Conservation (phyloP, 2,113 vertebrate species). For the Periophthalmus modestus region DNA sequence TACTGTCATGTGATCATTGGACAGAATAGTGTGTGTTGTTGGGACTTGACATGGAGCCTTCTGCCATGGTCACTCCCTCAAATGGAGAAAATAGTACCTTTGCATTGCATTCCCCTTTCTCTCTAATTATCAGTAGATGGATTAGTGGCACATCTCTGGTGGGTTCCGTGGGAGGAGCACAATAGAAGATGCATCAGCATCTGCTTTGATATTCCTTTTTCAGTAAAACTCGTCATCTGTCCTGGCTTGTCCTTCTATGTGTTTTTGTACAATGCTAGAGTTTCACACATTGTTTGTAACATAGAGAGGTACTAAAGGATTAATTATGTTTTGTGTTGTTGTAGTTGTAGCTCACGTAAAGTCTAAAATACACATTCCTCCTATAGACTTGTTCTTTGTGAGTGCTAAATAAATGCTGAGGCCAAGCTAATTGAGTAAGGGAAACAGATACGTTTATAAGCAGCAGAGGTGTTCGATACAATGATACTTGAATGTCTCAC, state of each 20-base stretch:
- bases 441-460: not conserved
- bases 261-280: not conserved
- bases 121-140: conserved; percentile 64
- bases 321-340: not conserved
- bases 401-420: not conserved
- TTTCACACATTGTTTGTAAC: conserved; percentile 1
- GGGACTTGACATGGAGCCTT: not conserved
- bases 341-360: not conserved
- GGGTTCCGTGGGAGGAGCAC: conserved; percentile 2
- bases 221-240: not conserved
- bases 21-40: not conserved
- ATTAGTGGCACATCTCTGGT: conserved; percentile 46
- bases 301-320: not conserved
- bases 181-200: conserved; percentile 18
- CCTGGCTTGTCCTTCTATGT: conserved; percentile 9
- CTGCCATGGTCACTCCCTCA: not conserved
- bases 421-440: not conserved
- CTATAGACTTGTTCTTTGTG: not conserved
- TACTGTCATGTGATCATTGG: not conserved
- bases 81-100: conserved; percentile 18
- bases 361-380: not conserved
- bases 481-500: not conserved
- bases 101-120: conserved; percentile 24
- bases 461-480: not conserved
- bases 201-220: conserved; percentile 21